phyloP scores from a whole-genome alignment of 2,888 invertebrate species.

The Drosophila picticornis region DNA sequence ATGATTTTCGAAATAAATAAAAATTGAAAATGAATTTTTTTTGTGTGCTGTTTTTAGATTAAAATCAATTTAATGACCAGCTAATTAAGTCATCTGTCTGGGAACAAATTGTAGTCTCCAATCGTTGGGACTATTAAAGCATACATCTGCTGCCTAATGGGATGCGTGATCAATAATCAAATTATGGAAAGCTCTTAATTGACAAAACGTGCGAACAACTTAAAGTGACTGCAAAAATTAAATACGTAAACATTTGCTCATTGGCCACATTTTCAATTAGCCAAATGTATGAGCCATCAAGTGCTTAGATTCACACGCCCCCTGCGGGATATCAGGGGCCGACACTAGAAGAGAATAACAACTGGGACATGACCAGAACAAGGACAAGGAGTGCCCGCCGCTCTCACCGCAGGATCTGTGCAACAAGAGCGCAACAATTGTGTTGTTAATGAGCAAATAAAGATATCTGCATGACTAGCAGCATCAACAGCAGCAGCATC shows the following conservation, averaged over 20 bases:
- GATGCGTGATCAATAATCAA: conserved; percentile 42
- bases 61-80: conserved; percentile 42
- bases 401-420: conserved; percentile 58
- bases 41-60: conserved; percentile 27
- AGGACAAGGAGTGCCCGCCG: conserved; percentile 38
- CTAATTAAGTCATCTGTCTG: conserved; percentile 32
- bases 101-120: conserved; percentile 4
- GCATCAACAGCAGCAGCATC: conserved; percentile 37
- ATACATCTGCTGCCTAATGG: conserved; percentile 70
- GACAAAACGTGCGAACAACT: conserved; percentile 53
- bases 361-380: conserved; percentile 12
- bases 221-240: conserved; percentile 28
- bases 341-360: conserved; percentile 15
- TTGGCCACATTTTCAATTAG: conserved; percentile 10
- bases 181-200: conserved; percentile 58
- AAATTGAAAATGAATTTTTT: conserved; percentile 12
- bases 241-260: neutral
- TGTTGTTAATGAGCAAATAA: conserved; percentile 80
- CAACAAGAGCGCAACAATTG: conserved; percentile 75
- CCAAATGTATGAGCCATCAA: conserved; percentile 22
- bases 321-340: conserved; percentile 25
- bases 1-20: conserved; percentile 39
- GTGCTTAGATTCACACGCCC: conserved; percentile 73
- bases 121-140: conserved; percentile 39
- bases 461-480: conserved; percentile 69